Conservation (phyloP, 2,888 invertebrate genomes). For the Plusia festucae region DNA sequence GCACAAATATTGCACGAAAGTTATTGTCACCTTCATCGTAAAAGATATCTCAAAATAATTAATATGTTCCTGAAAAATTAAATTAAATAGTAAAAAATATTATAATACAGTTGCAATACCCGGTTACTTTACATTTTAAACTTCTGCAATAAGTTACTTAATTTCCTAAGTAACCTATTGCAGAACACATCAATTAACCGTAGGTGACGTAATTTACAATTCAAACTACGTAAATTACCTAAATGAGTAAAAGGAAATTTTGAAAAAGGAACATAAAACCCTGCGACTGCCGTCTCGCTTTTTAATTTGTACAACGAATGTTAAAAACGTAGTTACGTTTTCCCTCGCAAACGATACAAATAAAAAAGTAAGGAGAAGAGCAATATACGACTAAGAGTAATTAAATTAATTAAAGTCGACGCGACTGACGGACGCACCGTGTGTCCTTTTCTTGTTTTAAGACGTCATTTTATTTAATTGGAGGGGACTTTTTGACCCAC, state of each 20-base stretch:
- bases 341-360: conserved; percentile 53
- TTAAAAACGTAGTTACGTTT: conserved; percentile 52
- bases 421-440: conserved; percentile 61
- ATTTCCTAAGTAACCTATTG: too few species aligned
- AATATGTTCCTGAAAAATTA: too few species aligned
- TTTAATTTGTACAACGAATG: conserved; percentile 60
- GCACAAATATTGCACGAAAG: conserved; percentile 18
- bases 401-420: conserved; percentile 77
- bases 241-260: neutral
- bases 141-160: too few species aligned
- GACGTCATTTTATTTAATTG: conserved; percentile 65
- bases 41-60: too few species aligned
- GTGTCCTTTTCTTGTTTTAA: conserved; percentile 70
- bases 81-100: too few species aligned
- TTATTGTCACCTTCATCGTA: too few species aligned
- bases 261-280: conserved; percentile 26
- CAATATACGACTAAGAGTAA: conserved; percentile 61
- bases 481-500: conserved; percentile 43
- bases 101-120: too few species aligned
- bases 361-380: conserved; percentile 50
- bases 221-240: neutral
- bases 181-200: neutral
- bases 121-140: neutral
- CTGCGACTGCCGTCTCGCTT: conserved; percentile 39
- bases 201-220: neutral